These are phyloP conservation scores for Ectropis crepuscularia DNA, from an alignment of 2,888 invertebrate species.

Conservation along the genomic window DNA sequence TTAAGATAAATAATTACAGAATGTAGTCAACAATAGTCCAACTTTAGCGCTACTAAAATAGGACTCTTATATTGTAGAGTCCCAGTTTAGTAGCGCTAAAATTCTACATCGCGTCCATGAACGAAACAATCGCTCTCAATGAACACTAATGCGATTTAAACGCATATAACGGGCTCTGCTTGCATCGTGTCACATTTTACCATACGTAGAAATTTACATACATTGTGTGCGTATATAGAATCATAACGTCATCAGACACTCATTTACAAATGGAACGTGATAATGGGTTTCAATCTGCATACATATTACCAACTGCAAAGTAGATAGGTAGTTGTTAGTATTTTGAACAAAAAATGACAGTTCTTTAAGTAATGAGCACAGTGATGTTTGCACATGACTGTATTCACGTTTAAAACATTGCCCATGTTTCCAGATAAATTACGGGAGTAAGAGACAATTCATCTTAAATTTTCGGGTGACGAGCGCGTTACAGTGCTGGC, in stretches of 20 bases:
- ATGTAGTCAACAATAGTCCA: too few species aligned
- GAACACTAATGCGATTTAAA: slow-evolving; percentile 41
- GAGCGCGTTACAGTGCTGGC: too few species aligned
- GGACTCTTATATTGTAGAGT: neutral
- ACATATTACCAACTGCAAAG: too few species aligned
- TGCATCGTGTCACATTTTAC: slow-evolving; percentile 23
- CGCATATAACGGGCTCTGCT: slow-evolving; percentile 41
- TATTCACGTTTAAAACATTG: too few species aligned
- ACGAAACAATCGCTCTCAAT: slow-evolving; percentile 38
- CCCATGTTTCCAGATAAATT: too few species aligned
- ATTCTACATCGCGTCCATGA: slow-evolving; percentile 6
- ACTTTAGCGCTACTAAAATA: too few species aligned
- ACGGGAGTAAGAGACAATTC: too few species aligned
- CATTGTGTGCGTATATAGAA: slow-evolving; percentile 14
- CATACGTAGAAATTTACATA: neutral
- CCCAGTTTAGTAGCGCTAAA: neutral
- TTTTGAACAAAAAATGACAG: too few species aligned
- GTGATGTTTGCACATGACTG: too few species aligned
- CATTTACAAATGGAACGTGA: slow-evolving; percentile 7
- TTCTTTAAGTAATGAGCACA: too few species aligned
- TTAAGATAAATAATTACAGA: too few species aligned
- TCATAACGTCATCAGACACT: slow-evolving; percentile 1
- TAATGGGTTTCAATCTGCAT: slow-evolving; percentile 1
- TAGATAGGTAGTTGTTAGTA: neutral
- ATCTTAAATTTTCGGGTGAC: too few species aligned